Evolutionary conservation across 2,797 vertebrate species (phyloP), one percentile per base, ranked within the genome.

Genomic region (Hypotaenidia philippensis): DNA sequence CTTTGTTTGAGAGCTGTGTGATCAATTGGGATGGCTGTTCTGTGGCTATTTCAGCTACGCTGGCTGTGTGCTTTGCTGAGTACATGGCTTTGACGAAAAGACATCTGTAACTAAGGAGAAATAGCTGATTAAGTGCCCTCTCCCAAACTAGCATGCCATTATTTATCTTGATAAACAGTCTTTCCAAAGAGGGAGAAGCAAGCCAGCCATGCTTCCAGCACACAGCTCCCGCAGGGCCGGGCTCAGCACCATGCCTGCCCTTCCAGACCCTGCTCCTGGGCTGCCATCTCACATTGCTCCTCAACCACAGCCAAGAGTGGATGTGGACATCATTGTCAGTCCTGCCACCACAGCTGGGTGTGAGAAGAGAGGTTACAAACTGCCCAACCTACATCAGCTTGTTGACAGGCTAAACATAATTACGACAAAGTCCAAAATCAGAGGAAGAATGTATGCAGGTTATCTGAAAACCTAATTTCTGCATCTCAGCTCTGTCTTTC

Each of bases 161-260:
- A 85, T 91, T 97, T 91, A 83, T 80, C 95, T 94, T 91, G 87
- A 95, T 78, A 70, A 95, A 91, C 87, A 90, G 64, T 65, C 65
- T 83, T 59, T 89, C 79, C 65, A 69, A 23, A 3, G 71, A 83
- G 34, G 41, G 63, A 82, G 64, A 64, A 78, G 59, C 40, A 86
- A 71, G 75, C 12, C 95, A 89, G 60, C 34, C n/a, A 1, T 4
- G 3, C 13, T 76, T 40, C 3, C 64, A 81, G 59, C 1, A 3
- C 52, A 15, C 76, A 65, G 31, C n/a, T 81, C 70, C 65, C 20
- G 8, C 31, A 31, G 59, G 49, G 50, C 52, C 61, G 74, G 56
- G 52, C 89, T 95, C 56, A 84, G 44, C 5, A 1, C 66, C 0
- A 0, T 3, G 32, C 21, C 68, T 22, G 17, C 49, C 29, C 69